Evolutionary conservation across 2,888 invertebrate genomes (phyloP).

Genomic region (Coenonympha arcania): DNA sequence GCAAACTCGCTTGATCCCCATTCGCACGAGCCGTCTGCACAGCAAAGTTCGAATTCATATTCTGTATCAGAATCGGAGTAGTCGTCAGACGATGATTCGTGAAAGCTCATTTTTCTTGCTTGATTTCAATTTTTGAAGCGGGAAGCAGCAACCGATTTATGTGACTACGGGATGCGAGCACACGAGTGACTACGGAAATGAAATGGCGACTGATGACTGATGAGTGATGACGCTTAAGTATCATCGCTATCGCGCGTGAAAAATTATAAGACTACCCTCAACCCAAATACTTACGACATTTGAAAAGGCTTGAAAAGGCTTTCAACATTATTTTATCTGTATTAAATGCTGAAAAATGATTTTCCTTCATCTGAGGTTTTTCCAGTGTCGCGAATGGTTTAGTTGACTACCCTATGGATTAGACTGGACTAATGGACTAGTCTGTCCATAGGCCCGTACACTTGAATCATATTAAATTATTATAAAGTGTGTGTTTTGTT

Average conservation of each 20-base stretch:
- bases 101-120: constrained; percentile 30
- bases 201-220: not conserved
- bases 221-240: not conserved
- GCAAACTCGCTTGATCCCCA: too few species aligned
- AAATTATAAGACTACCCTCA: not conserved
- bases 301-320: too few species aligned
- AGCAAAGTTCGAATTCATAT: constrained; percentile 40
- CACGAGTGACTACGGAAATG: not conserved
- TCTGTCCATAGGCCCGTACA: too few species aligned
- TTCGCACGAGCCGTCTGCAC: constrained; percentile 28
- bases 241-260: not conserved
- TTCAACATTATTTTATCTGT: not conserved
- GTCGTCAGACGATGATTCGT: constrained; percentile 37
- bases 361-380: too few species aligned
- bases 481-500: too few species aligned
- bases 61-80: constrained; percentile 37
- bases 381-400: too few species aligned
- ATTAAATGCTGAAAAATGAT: too few species aligned
- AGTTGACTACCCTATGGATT: too few species aligned
- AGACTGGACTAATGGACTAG: too few species aligned
- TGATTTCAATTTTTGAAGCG: not conserved
- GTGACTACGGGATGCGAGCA: not conserved
- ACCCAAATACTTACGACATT: not conserved
- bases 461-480: too few species aligned
- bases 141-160: not conserved